These are phyloP conservation scores for Meloidogyne chitwoodi DNA, from an alignment of 1,140 invertebrate species.

Conservation along the genomic window DNA sequence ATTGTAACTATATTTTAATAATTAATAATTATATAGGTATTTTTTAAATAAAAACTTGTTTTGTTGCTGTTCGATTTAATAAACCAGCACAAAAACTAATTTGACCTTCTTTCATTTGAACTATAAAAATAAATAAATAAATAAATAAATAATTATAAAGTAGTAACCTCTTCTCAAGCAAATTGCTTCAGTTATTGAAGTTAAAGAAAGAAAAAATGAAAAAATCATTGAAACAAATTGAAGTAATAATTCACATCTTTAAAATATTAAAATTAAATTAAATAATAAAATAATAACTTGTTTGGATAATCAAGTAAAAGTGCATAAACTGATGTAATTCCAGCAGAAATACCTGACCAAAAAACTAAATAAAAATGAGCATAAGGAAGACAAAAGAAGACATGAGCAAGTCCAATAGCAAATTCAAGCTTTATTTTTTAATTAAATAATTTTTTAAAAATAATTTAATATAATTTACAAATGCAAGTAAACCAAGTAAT, in stretches of 20 bases:
- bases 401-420: slow-evolving; percentile 30
- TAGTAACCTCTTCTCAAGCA: slow-evolving; percentile 32
- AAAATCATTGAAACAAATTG: slow-evolving; percentile 39
- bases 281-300: slow-evolving; percentile 17
- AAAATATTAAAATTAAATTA: neutral
- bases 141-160: neutral
- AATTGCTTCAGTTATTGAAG: slow-evolving; percentile 34
- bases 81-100: slow-evolving; percentile 40
- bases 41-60: neutral
- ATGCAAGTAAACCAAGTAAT: slow-evolving; percentile 35
- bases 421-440: slow-evolving; percentile 35
- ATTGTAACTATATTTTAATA: slow-evolving; percentile 13
- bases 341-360: slow-evolving; percentile 41
- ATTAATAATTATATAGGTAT: neutral
- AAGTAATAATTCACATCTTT: slow-evolving; percentile 36
- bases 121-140: slow-evolving; percentile 2
- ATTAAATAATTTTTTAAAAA: neutral
- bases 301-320: slow-evolving; percentile 40
- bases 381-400: slow-evolving; percentile 46
- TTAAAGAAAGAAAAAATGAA: slow-evolving; percentile 36
- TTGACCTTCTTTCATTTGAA: slow-evolving; percentile 32
- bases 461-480: slow-evolving; percentile 23
- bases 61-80: slow-evolving; percentile 35
- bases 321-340: slow-evolving; percentile 45
- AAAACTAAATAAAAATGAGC: slow-evolving; percentile 34